A percentile compares a stretch with the other conserved stretches of the same genome.
Conservation (phyloP, 2,888 invertebrate genomes). For the Tiliacea aurago region DNA sequence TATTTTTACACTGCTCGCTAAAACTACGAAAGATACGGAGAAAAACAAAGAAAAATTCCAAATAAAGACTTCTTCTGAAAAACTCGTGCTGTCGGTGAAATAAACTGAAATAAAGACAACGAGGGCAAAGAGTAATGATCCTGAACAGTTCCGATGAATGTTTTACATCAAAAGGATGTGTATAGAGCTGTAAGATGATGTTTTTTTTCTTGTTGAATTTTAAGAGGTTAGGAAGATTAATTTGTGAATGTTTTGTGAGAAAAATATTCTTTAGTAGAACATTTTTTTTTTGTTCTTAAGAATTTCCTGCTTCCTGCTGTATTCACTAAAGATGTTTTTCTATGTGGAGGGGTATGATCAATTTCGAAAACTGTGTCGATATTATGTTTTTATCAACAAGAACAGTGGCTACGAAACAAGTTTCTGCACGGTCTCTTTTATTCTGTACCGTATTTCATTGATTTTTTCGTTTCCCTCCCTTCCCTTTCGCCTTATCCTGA, state of each 20-base stretch:
- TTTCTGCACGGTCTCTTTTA: too few relatives aligned
- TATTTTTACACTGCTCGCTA: neutral
- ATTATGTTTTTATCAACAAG: neutral
- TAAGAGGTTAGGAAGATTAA: neutral
- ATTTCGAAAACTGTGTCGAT: neutral
- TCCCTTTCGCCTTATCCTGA: too few relatives aligned
- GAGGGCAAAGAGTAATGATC: constrained; percentile 88
- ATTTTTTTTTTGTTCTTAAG: too few relatives aligned
- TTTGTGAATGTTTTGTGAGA: neutral
- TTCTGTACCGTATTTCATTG: neutral
- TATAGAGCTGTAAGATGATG: constrained; percentile 69
- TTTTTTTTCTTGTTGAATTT: neutral
- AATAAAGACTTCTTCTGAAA: constrained; percentile 64
- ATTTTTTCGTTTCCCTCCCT: too few relatives aligned
- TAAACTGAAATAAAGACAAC: constrained; percentile 84
- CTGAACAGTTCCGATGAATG: constrained; percentile 86
- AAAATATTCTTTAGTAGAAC: neutral
- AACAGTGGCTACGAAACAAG: neutral
- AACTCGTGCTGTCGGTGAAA: constrained; percentile 71
- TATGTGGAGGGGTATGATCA: neutral
- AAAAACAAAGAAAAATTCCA: constrained; percentile 47
- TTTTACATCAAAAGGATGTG: constrained; percentile 76
- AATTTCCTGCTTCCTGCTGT: neutral
- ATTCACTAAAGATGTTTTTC: neutral
- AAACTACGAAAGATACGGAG: neutral